A percentile compares a stretch with the other conserved stretches of the same genome.
Evolutionary conservation across 2,113 vertebrate genomes (phyloP).

Genomic region (Coregonus clupeaformis): DNA sequence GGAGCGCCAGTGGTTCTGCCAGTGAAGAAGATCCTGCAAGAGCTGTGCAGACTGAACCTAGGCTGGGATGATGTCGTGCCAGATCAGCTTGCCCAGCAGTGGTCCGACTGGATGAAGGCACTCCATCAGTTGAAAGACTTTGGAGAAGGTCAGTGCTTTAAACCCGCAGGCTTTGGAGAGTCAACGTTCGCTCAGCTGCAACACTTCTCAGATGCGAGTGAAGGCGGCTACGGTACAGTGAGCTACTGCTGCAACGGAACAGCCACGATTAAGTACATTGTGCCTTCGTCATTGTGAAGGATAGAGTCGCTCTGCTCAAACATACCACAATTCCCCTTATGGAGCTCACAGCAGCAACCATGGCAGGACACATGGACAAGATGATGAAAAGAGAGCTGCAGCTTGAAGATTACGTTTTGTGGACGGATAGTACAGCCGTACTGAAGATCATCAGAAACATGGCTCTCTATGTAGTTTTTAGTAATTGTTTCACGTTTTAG

Average conservation of each 20-base stretch:
- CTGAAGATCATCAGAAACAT: background rate
- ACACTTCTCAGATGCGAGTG: slow-evolving; percentile 8
- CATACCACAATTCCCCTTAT: slow-evolving; percentile 1
- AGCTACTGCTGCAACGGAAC: background rate
- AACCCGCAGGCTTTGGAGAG: slow-evolving; percentile 2
- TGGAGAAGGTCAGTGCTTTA: slow-evolving; percentile 8
- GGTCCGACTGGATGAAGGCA: background rate
- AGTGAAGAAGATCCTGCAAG: background rate
- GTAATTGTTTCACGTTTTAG: too few species aligned
- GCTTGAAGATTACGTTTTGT: slow-evolving; percentile 1
- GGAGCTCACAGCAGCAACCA: slow-evolving; percentile 11
- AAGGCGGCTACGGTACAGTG: slow-evolving; percentile 8
- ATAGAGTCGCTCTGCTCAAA: slow-evolving; percentile 11
- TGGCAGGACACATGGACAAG: slow-evolving; percentile 6
- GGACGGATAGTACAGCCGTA: slow-evolving; percentile 7
- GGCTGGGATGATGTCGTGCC: slow-evolving; percentile 12
- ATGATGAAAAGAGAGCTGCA: slow-evolving; percentile 11
- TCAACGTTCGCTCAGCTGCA: background rate
- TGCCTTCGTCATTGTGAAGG: slow-evolving; percentile 19
- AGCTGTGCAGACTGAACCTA: background rate
- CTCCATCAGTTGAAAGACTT: slow-evolving; percentile 6
- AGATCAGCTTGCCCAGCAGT: background rate
- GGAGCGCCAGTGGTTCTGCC: background rate
- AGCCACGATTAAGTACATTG: background rate
- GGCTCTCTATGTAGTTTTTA: too few species aligned